Conservation (phyloP, 2,888 invertebrate genomes). For the Galerucella calmariensis region DNA sequence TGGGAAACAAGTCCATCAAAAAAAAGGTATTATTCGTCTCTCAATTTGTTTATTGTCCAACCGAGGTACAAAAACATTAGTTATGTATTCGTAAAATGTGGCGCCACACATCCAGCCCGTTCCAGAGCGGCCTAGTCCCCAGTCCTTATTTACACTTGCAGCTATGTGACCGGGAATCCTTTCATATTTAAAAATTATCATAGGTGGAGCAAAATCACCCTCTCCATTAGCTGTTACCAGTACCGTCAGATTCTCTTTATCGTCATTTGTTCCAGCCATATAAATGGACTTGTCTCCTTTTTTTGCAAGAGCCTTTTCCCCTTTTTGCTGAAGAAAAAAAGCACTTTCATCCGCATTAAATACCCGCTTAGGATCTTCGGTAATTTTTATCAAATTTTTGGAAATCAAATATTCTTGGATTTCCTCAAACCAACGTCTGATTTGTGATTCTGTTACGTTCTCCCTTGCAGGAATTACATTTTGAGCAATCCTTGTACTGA, state of each 20-base stretch:
- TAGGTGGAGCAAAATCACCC: constrained; percentile 27
- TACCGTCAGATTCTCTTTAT: constrained; percentile 34
- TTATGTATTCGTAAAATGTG: constrained; percentile 9
- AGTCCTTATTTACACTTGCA: background rate
- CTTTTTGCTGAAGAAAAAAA: constrained; percentile 51
- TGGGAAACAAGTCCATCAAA: constrained; percentile 3
- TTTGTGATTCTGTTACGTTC: constrained; percentile 23
- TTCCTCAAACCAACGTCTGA: constrained; percentile 24
- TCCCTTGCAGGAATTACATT: constrained; percentile 26
- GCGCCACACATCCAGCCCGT: constrained; percentile 17
- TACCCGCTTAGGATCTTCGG: constrained; percentile 34
- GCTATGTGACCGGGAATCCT: background rate
- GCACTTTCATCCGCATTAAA: constrained; percentile 54
- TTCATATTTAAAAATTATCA: background rate
- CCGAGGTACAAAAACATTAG: constrained; percentile 12
- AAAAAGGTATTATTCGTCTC: constrained; percentile 11
- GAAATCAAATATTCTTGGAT: constrained; percentile 18
- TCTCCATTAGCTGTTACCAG: constrained; percentile 24
- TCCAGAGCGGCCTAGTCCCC: constrained; percentile 8
- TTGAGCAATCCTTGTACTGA: background rate
- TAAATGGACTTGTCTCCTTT: no score
- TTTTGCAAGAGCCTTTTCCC: constrained; percentile 43
- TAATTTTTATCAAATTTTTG: constrained; percentile 9
- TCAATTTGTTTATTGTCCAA: background rate
- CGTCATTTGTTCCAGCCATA: constrained; percentile 15